Percentiles rank a stretch among this genome's conserved stretches.
phyloP scores from a whole-genome alignment of 2,797 vertebrate genomes.

The Numenius phaeopus region DNA sequence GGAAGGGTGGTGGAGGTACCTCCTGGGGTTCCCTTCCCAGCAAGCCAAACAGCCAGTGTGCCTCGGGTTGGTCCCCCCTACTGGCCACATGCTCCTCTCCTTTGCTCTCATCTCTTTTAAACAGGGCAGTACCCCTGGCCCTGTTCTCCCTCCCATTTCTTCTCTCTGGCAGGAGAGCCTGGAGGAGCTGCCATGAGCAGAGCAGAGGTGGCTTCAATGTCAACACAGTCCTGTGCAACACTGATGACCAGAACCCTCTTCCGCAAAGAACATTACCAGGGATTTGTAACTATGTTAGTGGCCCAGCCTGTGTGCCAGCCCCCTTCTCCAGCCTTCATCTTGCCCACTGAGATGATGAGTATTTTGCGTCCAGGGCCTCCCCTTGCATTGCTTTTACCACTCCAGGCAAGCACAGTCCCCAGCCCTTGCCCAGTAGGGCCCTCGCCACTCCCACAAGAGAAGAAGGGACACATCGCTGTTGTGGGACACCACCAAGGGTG shows the following conservation, averaged over 20 bases:
- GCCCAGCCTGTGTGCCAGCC: not conserved
- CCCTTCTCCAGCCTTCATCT: not conserved
- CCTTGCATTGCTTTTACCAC: not conserved
- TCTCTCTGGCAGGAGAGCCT: not conserved
- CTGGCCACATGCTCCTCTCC: not conserved
- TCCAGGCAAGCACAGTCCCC: not conserved
- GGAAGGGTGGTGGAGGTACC: not conserved
- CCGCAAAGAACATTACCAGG: not conserved
- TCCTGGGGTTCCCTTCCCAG: not conserved
- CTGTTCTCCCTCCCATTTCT: not conserved
- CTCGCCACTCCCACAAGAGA: not conserved
- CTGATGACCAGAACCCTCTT: not conserved
- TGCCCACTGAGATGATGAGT: not conserved
- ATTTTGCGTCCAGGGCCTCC: not conserved
- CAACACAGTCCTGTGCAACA: not conserved
- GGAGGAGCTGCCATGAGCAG: not conserved
- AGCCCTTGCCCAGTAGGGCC: not conserved
- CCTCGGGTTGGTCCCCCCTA: fast-evolving
- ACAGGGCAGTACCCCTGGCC: not conserved
- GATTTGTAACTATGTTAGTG: not conserved
- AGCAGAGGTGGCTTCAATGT: not conserved
- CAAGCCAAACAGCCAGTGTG: not conserved
- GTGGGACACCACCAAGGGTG: not conserved
- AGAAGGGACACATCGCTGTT: not conserved
- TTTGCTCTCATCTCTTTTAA: not conserved